Percentiles rank a stretch among this genome's conserved stretches.
phyloP scores from a whole-genome alignment of 2,888 invertebrate genomes.

The Ormyrus thymus region DNA sequence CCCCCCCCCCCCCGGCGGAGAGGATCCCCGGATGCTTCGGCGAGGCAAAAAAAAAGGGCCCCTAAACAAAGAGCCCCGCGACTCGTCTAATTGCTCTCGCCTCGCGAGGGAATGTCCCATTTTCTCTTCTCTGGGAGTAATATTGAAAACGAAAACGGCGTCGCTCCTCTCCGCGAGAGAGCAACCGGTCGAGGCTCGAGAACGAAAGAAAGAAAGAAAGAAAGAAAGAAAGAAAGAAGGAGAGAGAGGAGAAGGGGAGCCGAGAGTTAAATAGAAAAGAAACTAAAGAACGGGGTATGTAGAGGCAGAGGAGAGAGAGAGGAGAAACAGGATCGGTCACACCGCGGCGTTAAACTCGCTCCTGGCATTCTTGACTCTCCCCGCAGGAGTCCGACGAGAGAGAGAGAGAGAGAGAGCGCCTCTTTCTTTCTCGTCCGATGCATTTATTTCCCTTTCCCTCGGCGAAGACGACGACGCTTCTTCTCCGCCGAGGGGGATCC shows the following conservation, averaged over 20 bases:
- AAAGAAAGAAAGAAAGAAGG: constrained; percentile 28
- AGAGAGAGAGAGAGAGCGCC: not conserved
- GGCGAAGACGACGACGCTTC: too few relatives aligned
- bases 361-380: constrained; percentile 47
- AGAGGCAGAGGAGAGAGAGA: constrained; percentile 44
- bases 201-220: constrained; percentile 19
- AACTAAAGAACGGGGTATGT: constrained; percentile 48
- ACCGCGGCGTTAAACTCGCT: constrained; percentile 46
- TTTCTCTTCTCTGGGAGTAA: constrained; percentile 1
- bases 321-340: constrained; percentile 53
- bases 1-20: too few relatives aligned
- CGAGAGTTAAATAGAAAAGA: constrained; percentile 50
- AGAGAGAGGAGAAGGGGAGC: constrained; percentile 27
- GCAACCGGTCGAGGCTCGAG: not conserved
- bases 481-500: too few relatives aligned
- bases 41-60: not conserved
- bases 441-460: constrained; percentile 41
- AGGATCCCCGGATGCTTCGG: constrained; percentile 6
- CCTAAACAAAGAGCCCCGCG: too few relatives aligned
- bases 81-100: too few relatives aligned
- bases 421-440: constrained; percentile 7
- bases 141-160: constrained; percentile 43
- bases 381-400: constrained; percentile 18
- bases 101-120: constrained; percentile 13
- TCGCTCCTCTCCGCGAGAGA: not conserved